These are phyloP conservation scores for Sander vitreus DNA, from an alignment of 2,113 vertebrate genomes.

Conservation along the genomic window DNA sequence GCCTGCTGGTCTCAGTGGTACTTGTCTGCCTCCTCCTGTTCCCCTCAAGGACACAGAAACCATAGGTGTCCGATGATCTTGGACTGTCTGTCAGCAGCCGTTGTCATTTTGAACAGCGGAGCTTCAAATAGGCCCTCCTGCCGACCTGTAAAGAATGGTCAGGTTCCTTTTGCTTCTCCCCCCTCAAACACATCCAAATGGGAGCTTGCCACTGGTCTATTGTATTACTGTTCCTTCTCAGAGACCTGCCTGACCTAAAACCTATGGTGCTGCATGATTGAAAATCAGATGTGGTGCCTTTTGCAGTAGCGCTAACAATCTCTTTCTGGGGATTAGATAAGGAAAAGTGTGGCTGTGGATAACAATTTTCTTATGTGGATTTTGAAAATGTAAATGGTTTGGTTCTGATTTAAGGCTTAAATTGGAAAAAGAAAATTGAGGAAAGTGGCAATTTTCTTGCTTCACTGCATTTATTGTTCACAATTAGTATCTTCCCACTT, in stretches of 20 bases:
- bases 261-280: conserved; percentile 79
- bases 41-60: conserved; percentile 76
- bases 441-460: conserved; percentile 8
- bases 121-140: conserved; percentile 73
- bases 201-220: conserved; percentile 80
- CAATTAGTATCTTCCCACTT: conserved; percentile 1
- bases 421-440: conserved; percentile 18
- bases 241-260: conserved; percentile 72
- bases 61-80: conserved; percentile 69
- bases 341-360: conserved; percentile 49
- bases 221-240: conserved; percentile 74
- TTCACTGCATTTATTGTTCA: conserved; percentile 23
- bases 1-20: conserved; percentile 72
- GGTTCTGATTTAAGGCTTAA: conserved; percentile 40
- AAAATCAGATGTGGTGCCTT: conserved; percentile 73
- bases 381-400: conserved; percentile 25
- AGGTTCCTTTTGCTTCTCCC: conserved; percentile 70
- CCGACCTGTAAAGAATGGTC: conserved; percentile 72
- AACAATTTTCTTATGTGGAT: conserved; percentile 43
- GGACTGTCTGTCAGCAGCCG: conserved; percentile 60
- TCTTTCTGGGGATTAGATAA: conserved; percentile 72
- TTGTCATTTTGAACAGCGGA: conserved; percentile 71
- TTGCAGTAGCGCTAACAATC: conserved; percentile 64
- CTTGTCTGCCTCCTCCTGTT: conserved; percentile 70
- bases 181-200: conserved; percentile 77